Evolutionary conservation across 2,797 vertebrate species (phyloP).

Genomic region (Paedocypris micromegethes): DNA sequence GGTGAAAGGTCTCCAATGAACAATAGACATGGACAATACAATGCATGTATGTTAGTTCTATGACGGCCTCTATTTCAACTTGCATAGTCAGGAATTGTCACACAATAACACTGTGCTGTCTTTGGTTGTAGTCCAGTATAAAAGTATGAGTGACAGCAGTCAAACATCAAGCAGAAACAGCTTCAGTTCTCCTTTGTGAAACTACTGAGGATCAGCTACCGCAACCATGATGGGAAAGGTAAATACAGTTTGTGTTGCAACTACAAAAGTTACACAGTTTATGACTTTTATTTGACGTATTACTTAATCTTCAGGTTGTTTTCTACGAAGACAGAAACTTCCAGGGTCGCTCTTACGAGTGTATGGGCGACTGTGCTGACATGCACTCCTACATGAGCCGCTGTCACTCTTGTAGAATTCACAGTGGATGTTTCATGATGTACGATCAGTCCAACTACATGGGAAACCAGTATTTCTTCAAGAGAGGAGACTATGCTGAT

Average conservation of each 20-base stretch:
- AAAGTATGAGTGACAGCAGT: conserved; percentile 10
- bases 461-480: conserved; percentile 65
- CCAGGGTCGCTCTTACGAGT: conserved; percentile 65
- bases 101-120: conserved; percentile 9
- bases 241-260: not conserved
- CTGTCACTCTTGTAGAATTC: conserved; percentile 67
- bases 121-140: conserved; percentile 12
- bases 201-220: not conserved
- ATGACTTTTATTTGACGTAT: not conserved
- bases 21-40: not conserved
- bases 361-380: conserved; percentile 60
- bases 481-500: conserved; percentile 63
- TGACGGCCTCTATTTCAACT: conserved; percentile 48
- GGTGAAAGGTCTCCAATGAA: conserved; percentile 9
- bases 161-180: conserved; percentile 31
- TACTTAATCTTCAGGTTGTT: conserved; percentile 58
- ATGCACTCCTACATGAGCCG: conserved; percentile 58
- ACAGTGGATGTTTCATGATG: conserved; percentile 67
- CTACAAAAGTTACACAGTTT: not conserved
- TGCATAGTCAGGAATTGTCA: conserved; percentile 37
- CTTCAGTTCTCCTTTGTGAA: conserved; percentile 17
- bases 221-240: conserved; percentile 18
- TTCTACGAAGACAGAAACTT: conserved; percentile 74
- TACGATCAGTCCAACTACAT: conserved; percentile 61
- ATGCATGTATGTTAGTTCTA: conserved; percentile 7